Evolutionary conservation across 2,888 invertebrate species (phyloP).

Genomic region (Atethmia centrago): DNA sequence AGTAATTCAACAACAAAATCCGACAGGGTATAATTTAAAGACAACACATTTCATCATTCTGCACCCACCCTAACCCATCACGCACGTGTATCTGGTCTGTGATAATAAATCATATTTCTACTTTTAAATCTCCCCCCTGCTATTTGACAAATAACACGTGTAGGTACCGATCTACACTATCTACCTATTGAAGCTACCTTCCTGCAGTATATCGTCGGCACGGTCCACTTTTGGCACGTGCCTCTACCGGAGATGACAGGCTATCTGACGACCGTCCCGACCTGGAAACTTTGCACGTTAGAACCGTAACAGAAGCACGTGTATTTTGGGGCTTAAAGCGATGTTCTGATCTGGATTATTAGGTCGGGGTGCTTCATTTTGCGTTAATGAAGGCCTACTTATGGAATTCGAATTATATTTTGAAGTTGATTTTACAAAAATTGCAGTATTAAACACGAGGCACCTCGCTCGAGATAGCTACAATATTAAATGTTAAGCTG

Average conservation of each 20-base stretch:
- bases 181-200: conserved; percentile 8
- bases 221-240: conserved; percentile 41
- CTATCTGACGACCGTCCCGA: conserved; percentile 22
- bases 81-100: not conserved
- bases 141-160: conserved; percentile 26
- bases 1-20: not conserved
- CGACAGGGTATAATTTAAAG: not conserved
- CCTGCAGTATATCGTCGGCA: conserved; percentile 25
- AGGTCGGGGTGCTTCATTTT: conserved; percentile 16
- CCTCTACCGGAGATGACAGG: conserved; percentile 55
- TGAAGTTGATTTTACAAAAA: too few relatives aligned
- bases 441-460: too few relatives aligned
- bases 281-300: conserved; percentile 33
- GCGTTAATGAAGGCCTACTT: not conserved
- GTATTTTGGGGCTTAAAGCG: conserved; percentile 20
- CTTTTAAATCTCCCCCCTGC: not conserved
- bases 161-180: not conserved
- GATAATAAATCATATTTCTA: conserved; percentile 3
- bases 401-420: too few relatives aligned
- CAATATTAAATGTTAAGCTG: too few relatives aligned
- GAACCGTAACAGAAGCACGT: conserved; percentile 21
- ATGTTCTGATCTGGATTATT: conserved; percentile 15
- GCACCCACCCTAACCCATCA: too few relatives aligned
- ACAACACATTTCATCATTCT: not conserved
- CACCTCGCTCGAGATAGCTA: too few relatives aligned